phyloP scores from a whole-genome alignment of 2,888 invertebrate species.

The Andrena bicolor region DNA sequence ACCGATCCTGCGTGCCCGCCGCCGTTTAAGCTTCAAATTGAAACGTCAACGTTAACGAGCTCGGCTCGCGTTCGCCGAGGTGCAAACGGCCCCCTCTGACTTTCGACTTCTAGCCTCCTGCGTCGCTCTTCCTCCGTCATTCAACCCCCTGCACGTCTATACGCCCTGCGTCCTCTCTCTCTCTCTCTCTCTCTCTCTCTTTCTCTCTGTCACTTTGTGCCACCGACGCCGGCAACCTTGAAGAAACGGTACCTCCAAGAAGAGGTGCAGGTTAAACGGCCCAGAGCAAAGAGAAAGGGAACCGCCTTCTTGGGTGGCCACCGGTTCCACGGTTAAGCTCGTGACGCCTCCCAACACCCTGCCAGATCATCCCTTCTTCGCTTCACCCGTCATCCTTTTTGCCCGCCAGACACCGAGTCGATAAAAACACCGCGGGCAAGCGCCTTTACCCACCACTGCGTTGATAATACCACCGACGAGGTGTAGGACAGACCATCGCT shows the following conservation, averaged over 20 bases:
- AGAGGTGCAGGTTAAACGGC: conserved; percentile 75
- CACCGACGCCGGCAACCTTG: conserved; percentile 66
- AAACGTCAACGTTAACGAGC: conserved; percentile 80
- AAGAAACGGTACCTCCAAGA: conserved; percentile 53
- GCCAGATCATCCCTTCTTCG: conserved; percentile 40
- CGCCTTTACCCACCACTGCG: conserved; percentile 25
- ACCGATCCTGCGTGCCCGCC: conserved; percentile 62
- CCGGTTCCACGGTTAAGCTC: conserved; percentile 77
- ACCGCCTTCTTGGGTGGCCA: conserved; percentile 83
- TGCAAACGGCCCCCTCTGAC: conserved; percentile 65
- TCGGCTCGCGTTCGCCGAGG: conserved; percentile 72
- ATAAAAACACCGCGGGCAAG: conserved; percentile 21
- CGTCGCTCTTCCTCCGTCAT: conserved; percentile 24
- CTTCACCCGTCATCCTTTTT: conserved; percentile 42
- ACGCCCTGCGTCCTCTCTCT: conserved; percentile 4
- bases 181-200: background rate
- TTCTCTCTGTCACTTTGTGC: background rate
- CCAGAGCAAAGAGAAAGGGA: conserved; percentile 78
- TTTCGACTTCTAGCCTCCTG: background rate
- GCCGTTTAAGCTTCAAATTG: conserved; percentile 70
- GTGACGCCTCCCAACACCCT: conserved; percentile 59
- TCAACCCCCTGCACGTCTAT: conserved; percentile 3
- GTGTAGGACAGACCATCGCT: background rate
- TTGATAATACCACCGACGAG: background rate
- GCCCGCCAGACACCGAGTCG: conserved; percentile 16